Percentiles rank a stretch among this genome's conserved stretches.
These are phyloP conservation scores for Lepidochitona cinerea DNA, from an alignment of 2,888 invertebrate species.

Conservation along the genomic window DNA sequence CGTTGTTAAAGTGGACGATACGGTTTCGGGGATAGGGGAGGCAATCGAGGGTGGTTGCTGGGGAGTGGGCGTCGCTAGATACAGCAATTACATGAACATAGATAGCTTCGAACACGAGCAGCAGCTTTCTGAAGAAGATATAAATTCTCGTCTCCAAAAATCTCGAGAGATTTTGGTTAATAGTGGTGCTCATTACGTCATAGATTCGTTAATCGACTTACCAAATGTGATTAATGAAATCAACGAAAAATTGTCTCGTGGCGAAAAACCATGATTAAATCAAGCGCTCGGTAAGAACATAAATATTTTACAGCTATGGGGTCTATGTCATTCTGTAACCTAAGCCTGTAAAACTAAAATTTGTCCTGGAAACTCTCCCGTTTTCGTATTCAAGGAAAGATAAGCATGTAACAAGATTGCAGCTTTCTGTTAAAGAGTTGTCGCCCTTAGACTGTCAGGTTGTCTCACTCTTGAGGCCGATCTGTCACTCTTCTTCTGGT, in stretches of 20 bases:
- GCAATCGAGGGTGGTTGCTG: conserved; percentile 70
- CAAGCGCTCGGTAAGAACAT: no score
- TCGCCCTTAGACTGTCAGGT: no score
- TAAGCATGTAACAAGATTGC: no score
- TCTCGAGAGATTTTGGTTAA: conserved; percentile 60
- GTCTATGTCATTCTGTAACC: no score
- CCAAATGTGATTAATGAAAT: conserved; percentile 68
- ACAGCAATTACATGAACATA: conserved; percentile 70
- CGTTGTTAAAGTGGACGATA: conserved; percentile 70
- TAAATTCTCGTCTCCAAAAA: conserved; percentile 43
- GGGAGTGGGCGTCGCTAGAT: conserved; percentile 69
- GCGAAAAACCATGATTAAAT: conserved; percentile 63
- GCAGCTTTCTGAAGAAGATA: conserved; percentile 51
- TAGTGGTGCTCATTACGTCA: conserved; percentile 70
- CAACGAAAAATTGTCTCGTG: conserved; percentile 59
- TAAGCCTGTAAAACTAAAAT: no score
- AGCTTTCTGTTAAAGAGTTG: no score
- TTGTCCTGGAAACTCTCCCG: no score
- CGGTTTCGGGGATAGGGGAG: conserved; percentile 67
- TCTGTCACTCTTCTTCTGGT: no score
- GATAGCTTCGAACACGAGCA: conserved; percentile 60
- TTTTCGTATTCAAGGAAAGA: no score
- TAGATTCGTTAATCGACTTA: conserved; percentile 67
- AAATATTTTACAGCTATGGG: no score
- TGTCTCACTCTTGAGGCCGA: no score